Conservation (phyloP, 1,140 invertebrate genomes). For the Galleria mellonella region DNA sequence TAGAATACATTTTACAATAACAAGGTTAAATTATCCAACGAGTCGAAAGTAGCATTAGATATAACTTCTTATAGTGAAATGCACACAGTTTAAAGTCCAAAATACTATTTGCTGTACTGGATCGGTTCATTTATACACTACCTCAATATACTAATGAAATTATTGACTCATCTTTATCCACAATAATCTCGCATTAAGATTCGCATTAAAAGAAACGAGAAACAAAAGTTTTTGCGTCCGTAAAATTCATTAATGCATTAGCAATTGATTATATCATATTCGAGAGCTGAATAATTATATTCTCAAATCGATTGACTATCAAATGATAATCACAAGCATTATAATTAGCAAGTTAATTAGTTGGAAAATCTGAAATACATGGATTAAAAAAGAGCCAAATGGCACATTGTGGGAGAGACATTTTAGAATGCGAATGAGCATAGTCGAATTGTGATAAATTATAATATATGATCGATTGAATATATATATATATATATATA, state of each 20-base stretch:
- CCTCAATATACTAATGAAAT: too few relatives aligned
- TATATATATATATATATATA: conserved; percentile 1
- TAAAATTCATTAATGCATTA: too few relatives aligned
- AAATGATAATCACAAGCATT: too few relatives aligned
- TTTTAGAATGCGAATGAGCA: conserved; percentile 11
- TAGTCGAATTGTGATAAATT: not conserved
- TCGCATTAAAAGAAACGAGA: too few relatives aligned
- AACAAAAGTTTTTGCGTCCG: too few relatives aligned
- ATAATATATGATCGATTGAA: not conserved
- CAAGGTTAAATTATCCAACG: not conserved
- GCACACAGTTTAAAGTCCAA: too few relatives aligned
- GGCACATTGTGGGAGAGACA: conserved; percentile 38
- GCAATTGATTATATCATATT: too few relatives aligned
- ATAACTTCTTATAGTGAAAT: too few relatives aligned
- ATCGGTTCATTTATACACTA: too few relatives aligned
- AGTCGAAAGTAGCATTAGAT: not conserved
- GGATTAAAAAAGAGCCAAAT: conserved; percentile 33
- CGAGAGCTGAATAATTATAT: too few relatives aligned
- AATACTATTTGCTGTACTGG: too few relatives aligned
- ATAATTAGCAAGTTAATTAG: not conserved
- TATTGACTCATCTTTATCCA: not conserved
- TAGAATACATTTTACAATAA: not conserved
- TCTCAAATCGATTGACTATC: too few relatives aligned
- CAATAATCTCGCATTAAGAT: not conserved
- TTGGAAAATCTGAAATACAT: not conserved